These are phyloP conservation scores for Eleginops maclovinus DNA, from an alignment of 2,113 vertebrate genomes.

Conservation along the genomic window DNA sequence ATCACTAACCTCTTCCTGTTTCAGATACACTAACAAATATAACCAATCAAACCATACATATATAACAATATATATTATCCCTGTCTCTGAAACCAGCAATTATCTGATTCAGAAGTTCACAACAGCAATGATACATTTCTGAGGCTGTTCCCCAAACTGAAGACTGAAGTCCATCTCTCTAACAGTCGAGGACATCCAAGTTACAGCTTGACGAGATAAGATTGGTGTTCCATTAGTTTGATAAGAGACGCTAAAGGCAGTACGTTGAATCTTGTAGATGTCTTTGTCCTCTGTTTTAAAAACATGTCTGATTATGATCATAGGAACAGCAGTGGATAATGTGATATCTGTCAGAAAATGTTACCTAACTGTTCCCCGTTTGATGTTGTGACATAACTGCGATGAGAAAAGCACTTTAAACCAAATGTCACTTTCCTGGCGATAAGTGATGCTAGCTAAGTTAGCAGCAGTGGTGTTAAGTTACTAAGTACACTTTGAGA, in stretches of 20 bases:
- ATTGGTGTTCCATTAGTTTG: background rate
- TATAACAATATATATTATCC: no score
- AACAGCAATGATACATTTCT: background rate
- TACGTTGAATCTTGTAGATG: background rate
- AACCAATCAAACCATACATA: background rate
- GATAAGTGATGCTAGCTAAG: no score
- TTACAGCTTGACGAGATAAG: background rate
- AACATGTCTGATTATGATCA: background rate
- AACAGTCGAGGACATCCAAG: background rate
- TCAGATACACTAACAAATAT: background rate
- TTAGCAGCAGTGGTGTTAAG: no score
- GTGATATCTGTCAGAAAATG: background rate
- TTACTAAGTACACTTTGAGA: no score
- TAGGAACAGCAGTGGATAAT: background rate
- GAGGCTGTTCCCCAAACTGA: background rate
- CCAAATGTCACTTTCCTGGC: background rate
- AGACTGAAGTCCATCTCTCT: background rate
- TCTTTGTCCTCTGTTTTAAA: slow-evolving; percentile 26
- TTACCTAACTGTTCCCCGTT: background rate
- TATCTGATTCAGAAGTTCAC: background rate
- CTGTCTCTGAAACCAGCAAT: background rate
- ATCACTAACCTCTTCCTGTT: background rate
- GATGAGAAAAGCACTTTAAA: background rate
- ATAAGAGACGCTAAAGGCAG: background rate
- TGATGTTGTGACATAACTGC: no score